Evolutionary conservation across 2,797 vertebrate genomes (phyloP), one percentile per base, ranked within the genome.

Genomic region (Etheostoma perlongum): DNA sequence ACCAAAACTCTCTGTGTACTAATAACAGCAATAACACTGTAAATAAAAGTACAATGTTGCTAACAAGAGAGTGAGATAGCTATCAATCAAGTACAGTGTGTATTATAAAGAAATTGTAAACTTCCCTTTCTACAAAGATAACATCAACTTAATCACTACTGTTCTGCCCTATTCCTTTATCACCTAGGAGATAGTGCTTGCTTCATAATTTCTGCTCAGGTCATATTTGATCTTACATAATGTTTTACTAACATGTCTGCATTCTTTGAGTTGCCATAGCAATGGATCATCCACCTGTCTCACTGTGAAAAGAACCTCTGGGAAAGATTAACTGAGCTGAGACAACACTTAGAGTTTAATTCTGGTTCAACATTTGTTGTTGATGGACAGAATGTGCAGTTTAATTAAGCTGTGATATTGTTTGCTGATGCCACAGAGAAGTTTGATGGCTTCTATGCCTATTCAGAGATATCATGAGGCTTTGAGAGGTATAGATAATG

Each of bases 181-280:
- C 25, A 23, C 19, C 25, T 12, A 25, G 42, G 67, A 67, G 33
- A 33, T 4, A 4, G n/a, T 42, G 63, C 46, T 46, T 80, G 40
- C 66, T 60, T 62, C 51, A 52, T 62, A 62, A n/a, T 69, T 79
- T 84, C 59, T 84, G 66, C 64, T 58, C 66, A 23, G 54, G 46
- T 53, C 53, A 72, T 53, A 52, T 67, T 53, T 79, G 73, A 84
- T 78, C 76, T 82, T 18, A 70, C 67, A 51, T 78, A 42, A 82
- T 73, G 72, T 64, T 76, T 25, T 52, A 60, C 66, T 79, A 15
- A 70, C 74, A 52, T 73, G 63, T 82, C 63, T 83, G 76, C 72
- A 54, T 66, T 61, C 25, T 71, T 70, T 69, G 63, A 58, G 79
- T 86, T 84, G 66, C 82, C 80, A 81, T 90, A 74, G 88, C 83